Evolutionary conservation across 92 coral and sea anemone species (phyloP).

Genomic region (Phenganax subtilis): DNA sequence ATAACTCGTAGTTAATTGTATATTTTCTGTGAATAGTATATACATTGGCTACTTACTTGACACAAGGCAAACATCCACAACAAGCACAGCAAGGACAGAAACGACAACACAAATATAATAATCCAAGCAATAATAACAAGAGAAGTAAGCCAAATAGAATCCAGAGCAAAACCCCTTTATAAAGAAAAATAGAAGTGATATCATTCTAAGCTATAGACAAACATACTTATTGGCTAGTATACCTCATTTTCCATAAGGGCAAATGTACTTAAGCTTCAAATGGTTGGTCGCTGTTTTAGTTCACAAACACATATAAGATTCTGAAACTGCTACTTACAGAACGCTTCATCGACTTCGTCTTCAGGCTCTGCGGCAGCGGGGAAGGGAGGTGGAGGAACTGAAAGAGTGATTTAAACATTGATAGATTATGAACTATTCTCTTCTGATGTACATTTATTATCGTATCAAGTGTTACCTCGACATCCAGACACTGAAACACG

Average conservation of each 20-base stretch:
- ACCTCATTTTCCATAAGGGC: too few relatives aligned
- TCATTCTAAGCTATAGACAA: too few relatives aligned
- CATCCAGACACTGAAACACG: slow-evolving; percentile 41
- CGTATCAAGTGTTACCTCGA: slow-evolving; percentile 9
- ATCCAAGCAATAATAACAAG: slow-evolving; percentile 20
- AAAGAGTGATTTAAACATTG: neutral
- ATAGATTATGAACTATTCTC: neutral
- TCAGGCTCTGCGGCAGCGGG: neutral
- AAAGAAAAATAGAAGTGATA: neutral
- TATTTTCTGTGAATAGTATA: neutral
- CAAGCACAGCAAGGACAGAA: slow-evolving; percentile 36
- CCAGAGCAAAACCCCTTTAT: slow-evolving; percentile 26
- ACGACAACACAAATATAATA: slow-evolving; percentile 32
- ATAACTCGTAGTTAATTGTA: too few relatives aligned
- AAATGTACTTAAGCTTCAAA: neutral
- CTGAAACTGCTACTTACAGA: slow-evolving; percentile 8
- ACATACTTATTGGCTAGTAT: too few relatives aligned
- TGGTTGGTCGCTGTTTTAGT: neutral
- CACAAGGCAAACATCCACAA: slow-evolving; percentile 34
- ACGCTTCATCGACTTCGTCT: slow-evolving; percentile 34
- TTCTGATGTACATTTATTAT: neutral
- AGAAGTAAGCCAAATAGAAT: slow-evolving; percentile 21
- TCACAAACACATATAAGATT: neutral
- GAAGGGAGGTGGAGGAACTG: slow-evolving; percentile 15
- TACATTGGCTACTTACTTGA: neutral